phyloP scores from a whole-genome alignment of 2,797 vertebrate species.

The Mus minutoides region DNA sequence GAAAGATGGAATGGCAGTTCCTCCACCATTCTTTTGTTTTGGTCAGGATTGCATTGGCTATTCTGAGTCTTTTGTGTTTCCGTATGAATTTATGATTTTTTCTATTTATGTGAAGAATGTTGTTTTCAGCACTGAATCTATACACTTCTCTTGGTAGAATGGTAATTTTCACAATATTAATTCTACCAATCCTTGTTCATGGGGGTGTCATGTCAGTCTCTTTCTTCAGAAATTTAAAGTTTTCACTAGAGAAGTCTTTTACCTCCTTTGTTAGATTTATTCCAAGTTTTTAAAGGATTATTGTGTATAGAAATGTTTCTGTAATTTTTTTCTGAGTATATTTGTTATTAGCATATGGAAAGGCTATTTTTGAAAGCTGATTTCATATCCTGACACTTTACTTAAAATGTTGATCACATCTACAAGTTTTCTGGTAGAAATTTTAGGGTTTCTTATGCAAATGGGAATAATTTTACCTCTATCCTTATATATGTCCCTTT shows the following conservation, averaged over 20 bases:
- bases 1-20: neutral
- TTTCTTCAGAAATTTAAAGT: neutral
- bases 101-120: neutral
- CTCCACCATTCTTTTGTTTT: neutral
- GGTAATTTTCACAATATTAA: neutral
- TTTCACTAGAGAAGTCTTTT: neutral
- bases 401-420: neutral
- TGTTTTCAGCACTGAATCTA: neutral
- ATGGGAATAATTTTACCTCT: neutral
- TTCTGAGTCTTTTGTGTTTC: neutral
- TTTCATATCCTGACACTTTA: neutral
- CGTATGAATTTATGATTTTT: neutral
- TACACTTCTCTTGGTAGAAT: neutral
- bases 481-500: neutral
- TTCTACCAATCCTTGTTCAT: neutral
- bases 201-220: neutral
- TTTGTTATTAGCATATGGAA: neutral
- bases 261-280: neutral
- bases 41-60: neutral
- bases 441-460: neutral
- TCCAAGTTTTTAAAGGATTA: neutral
- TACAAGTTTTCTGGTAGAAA: neutral
- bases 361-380: neutral
- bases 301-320: neutral
- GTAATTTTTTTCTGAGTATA: neutral